phyloP scores from a whole-genome alignment of 2,113 vertebrate species.

The Pycnonotus jocosus region DNA sequence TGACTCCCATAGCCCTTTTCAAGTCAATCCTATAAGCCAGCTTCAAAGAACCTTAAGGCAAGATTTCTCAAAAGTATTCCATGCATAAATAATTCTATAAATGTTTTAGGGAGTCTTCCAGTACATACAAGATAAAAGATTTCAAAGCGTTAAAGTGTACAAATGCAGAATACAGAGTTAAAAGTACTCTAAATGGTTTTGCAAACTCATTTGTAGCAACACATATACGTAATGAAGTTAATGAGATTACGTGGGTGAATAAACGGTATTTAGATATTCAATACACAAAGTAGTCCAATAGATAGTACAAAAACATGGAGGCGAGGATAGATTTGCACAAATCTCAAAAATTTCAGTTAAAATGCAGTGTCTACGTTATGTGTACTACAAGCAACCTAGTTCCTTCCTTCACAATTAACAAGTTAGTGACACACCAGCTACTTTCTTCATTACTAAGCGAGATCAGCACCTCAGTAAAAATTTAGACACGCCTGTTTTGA shows the following conservation, averaged over 20 bases:
- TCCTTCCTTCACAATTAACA: neutral
- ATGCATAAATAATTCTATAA: neutral
- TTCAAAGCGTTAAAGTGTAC: neutral
- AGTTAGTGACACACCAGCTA: neutral
- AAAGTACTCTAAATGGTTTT: neutral
- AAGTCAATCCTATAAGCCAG: neutral
- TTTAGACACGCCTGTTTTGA: neutral
- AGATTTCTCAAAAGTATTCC: neutral
- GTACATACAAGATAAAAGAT: neutral
- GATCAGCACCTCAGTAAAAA: neutral
- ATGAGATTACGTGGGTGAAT: neutral
- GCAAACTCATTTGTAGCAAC: neutral
- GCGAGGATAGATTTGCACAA: neutral
- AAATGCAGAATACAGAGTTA: neutral
- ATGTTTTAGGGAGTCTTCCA: neutral
- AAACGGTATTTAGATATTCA: neutral
- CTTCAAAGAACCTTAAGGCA: neutral
- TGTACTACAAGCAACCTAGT: neutral
- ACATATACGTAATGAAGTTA: neutral
- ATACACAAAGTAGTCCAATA: neutral
- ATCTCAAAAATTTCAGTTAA: neutral
- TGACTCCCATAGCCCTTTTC: neutral
- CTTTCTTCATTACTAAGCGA: neutral
- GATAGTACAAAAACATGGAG: neutral
- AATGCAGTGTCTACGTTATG: fast-evolving